Conservation (phyloP, 2,888 invertebrate species). For the Aphidius colemani region DNA sequence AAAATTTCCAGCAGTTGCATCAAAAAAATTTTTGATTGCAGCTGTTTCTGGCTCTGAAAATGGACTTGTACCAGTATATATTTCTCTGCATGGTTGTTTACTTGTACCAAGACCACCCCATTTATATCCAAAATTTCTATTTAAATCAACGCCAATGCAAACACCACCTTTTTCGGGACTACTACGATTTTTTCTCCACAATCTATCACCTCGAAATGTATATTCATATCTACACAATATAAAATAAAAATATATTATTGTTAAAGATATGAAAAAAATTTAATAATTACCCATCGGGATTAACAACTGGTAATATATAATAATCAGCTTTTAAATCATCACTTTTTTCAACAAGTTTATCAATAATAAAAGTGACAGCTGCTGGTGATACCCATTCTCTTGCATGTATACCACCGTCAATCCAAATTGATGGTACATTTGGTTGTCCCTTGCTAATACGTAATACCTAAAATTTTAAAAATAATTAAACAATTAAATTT, state of each 20-base stretch:
- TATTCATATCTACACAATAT: slow-evolving; percentile 82
- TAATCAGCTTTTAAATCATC: slow-evolving; percentile 72
- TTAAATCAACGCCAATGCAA: slow-evolving; percentile 80
- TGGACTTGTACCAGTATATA: slow-evolving; percentile 76
- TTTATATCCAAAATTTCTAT: slow-evolving; percentile 85
- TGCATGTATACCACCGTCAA: slow-evolving; percentile 82
- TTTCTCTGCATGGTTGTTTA: slow-evolving; percentile 80
- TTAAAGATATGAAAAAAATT: slow-evolving; percentile 10
- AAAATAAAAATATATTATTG: background rate
- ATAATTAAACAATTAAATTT: background rate
- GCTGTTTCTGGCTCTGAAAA: slow-evolving; percentile 88
- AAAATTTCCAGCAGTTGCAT: slow-evolving; percentile 56
- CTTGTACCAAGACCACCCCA: slow-evolving; percentile 89
- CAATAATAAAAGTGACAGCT: slow-evolving; percentile 75
- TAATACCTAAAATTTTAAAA: slow-evolving; percentile 45
- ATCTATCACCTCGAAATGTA: slow-evolving; percentile 76
- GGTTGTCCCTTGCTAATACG: slow-evolving; percentile 72
- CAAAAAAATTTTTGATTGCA: slow-evolving; percentile 67
- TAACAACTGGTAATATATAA: slow-evolving; percentile 69
- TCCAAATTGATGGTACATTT: slow-evolving; percentile 70
- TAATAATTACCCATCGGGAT: slow-evolving; percentile 72
- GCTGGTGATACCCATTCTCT: slow-evolving; percentile 90
- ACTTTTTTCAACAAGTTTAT: slow-evolving; percentile 72
- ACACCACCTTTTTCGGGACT: slow-evolving; percentile 63
- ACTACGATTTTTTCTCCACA: slow-evolving; percentile 82